Base-by-base conservation (phyloP, 2,797 vertebrate species). In the Malacoctenus gilli region DNA sequence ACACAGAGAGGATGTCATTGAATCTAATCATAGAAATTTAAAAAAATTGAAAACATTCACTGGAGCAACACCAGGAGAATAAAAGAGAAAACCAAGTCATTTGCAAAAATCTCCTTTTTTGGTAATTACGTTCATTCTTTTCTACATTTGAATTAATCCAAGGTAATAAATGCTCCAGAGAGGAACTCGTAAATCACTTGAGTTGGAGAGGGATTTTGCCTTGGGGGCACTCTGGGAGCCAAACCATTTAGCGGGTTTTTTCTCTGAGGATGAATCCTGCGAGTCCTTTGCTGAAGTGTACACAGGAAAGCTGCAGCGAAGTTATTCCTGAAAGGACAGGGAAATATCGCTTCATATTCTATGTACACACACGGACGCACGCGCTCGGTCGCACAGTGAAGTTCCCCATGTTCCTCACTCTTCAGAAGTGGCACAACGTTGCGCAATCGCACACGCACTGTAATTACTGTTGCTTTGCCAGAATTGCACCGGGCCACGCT, bases 391-490 rank as follows among this genome's bases (percentile, higher is more conserved):
- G 16, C 30, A n/a, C 22, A 16, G 12, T 31, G 10, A 39, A 47
- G 48, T 32, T 18, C 4, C 48, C 56, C 47, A 18, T 59, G 22
- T 30, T 71, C 59, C 37, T 10, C 23, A 15, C 37, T 54, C 36
- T 50, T 46, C 44, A 19, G 34, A 41, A 48, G 14, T 53, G 47
- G n/a, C 65, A 35, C 40, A 60, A 66, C 15, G 7, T 48, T 31
- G 49, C 46, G 50, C 52, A 63, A 69, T 74, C 44, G 34, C 35
- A 48, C 48, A 14, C 46, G 53, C 60, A 49, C 46, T 57, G 22
- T 67, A 70, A 65, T 74, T 73, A 60, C 43, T 22, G 31, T 36
- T 30, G 12, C 22, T 39, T 36, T 59, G 51, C 75, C 37, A 47
- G 74, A 54, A 72, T 70, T 51, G 46, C 39, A 1, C 32, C 28